phyloP scores from a whole-genome alignment of 2,113 vertebrate genomes.

The Phrynocephalus versicolor region DNA sequence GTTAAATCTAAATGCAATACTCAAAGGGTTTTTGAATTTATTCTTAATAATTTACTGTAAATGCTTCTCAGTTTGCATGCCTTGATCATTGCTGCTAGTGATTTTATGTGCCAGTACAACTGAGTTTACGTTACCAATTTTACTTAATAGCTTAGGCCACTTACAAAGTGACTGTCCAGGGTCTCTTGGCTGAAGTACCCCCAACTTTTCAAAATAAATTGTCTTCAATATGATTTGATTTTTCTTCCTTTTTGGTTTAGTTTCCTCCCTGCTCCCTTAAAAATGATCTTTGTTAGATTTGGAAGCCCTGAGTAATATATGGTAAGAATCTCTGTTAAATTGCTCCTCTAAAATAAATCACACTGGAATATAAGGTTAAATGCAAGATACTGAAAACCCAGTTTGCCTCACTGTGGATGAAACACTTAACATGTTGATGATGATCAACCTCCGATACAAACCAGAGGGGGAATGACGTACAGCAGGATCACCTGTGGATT shows the following conservation, averaged over 20 bases:
- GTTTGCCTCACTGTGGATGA: conserved; percentile 50
- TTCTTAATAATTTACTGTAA: conserved; percentile 84
- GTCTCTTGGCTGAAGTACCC: conserved; percentile 71
- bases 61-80: conserved; percentile 89
- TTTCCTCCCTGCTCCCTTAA: conserved; percentile 54
- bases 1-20: conserved; percentile 79
- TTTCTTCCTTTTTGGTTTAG: conserved; percentile 46
- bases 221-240: conserved; percentile 51
- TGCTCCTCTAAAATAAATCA: conserved; percentile 58
- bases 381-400: conserved; percentile 30
- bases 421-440: not conserved
- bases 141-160: conserved; percentile 84
- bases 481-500: not conserved
- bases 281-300: conserved; percentile 73
- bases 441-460: not conserved
- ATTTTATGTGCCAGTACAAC: conserved; percentile 86
- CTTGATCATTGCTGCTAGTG: conserved; percentile 89
- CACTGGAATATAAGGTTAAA: conserved; percentile 17
- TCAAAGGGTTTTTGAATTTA: conserved; percentile 86
- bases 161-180: conserved; percentile 84
- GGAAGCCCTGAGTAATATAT: conserved; percentile 83
- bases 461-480: not conserved
- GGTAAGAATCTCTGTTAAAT: conserved; percentile 73
- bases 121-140: conserved; percentile 84
- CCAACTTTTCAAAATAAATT: conserved; percentile 66